phyloP scores from a whole-genome alignment of 2,797 vertebrate genomes.

The Sebastes flavidus region DNA sequence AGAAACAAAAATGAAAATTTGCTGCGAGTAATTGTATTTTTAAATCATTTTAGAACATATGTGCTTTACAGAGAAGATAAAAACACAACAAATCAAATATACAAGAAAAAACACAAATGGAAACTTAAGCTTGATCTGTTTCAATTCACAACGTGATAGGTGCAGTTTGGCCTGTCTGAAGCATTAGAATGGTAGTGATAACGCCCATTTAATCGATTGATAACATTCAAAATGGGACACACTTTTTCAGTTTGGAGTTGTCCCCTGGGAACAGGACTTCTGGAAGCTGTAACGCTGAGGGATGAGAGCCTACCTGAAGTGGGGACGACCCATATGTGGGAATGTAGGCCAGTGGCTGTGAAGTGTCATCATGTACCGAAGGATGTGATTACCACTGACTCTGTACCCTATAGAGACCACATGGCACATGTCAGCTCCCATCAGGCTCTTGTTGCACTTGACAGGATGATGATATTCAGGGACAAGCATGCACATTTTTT shows the following conservation, averaged over 20 bases:
- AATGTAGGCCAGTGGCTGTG: slow-evolving; percentile 31
- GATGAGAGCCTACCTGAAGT: slow-evolving; percentile 40
- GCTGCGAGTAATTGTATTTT: neutral
- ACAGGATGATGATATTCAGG: neutral
- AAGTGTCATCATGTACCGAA: neutral
- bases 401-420: slow-evolving; percentile 19
- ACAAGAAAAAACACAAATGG: neutral
- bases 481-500: neutral
- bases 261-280: slow-evolving; percentile 2
- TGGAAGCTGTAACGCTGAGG: neutral
- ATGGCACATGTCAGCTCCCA: slow-evolving; percentile 16
- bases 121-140: too few relatives aligned
- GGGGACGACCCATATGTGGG: slow-evolving; percentile 34
- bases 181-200: too few relatives aligned
- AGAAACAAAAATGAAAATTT: neutral
- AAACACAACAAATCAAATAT: neutral
- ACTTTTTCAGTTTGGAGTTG: neutral
- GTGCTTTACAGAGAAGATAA: neutral
- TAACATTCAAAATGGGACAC: neutral
- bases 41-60: neutral
- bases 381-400: slow-evolving; percentile 20
- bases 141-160: too few relatives aligned
- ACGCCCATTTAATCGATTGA: too few relatives aligned
- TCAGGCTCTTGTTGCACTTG: slow-evolving; percentile 8
- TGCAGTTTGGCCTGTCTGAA: too few relatives aligned